Base-by-base conservation (phyloP, 2,888 invertebrate species). In the Prenolepis imparis region DNA sequence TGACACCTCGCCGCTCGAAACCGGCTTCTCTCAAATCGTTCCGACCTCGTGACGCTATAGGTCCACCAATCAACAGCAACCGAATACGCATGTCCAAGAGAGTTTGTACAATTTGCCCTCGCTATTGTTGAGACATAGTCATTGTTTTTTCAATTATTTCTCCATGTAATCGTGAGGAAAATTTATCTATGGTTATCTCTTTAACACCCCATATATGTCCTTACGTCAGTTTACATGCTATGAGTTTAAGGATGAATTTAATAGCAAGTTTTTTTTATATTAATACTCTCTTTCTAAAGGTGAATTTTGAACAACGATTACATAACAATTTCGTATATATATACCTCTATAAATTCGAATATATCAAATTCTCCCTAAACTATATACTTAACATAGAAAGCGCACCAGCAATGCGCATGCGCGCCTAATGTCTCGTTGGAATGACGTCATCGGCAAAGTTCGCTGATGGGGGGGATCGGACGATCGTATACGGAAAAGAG, bases 371-470 rank as follows among this genome's bases (percentile, higher is more conserved):
- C 18, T 57, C 18, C 4, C 5, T 11, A 28, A 36, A n/a, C 5
- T n/a, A 2, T 28, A 11, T 24, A 15, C 44, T 18, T 0, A 15
- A 24, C 3, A 5, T 24, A 32, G 36, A 24, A n/a, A 55, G 18
- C n/a, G 12, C 1, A 18, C 64, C 48, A 63, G n/a, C 57, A n/a
- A 8, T 57, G 6, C 74, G 86, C 84, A 75, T 39, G 84, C 67
- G 85, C 36, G 21, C 5, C 18, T 36, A 63, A 52, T 28, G 15
- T 57, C 24, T 55, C 12, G 32, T 70, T 59, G 52, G 66, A 85
- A 86, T 92, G 91, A 92, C 92, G 92, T 92, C 92, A 92, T 87
- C 83, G 84, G 85, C 84, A 85, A 84, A 88, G 83, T 90, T 21
- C 11, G 41, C 3, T 32, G 63, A 32, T 12, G 32, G 32, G 59